Evolutionary conservation across 2,888 invertebrate genomes (phyloP).

Genomic region (Caprella mutica): DNA sequence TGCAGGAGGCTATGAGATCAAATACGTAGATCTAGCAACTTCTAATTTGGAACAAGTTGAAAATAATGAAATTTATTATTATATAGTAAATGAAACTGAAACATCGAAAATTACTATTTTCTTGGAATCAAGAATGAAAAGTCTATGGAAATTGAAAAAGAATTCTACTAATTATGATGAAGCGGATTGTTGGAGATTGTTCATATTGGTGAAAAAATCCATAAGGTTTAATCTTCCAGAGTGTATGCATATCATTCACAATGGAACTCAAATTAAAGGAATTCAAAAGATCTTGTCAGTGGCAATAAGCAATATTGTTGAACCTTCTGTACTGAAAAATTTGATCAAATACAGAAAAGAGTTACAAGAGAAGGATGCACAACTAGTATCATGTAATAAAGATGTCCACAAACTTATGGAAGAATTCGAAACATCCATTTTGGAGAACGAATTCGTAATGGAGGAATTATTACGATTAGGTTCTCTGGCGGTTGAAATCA

Average conservation of each 20-base stretch:
- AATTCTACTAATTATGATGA: no score
- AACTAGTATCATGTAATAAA: conserved; percentile 17
- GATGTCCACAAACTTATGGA: conserved; percentile 21
- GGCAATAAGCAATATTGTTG: conserved; percentile 8
- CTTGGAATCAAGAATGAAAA: no score
- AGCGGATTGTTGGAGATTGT: background rate
- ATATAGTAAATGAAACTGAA: no score
- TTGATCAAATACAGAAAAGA: conserved; percentile 21
- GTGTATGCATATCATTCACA: conserved; percentile 1
- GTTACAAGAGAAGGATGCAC: conserved; percentile 14
- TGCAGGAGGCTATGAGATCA: no score
- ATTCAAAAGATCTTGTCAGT: conserved; percentile 13
- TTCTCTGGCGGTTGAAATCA: conserved; percentile 14
- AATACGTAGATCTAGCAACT: no score
- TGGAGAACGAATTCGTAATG: conserved; percentile 20
- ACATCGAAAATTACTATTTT: no score
- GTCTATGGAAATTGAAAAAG: no score
- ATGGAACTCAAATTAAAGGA: conserved; percentile 23
- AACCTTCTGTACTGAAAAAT: conserved; percentile 15
- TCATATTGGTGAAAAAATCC: background rate
- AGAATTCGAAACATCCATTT: conserved; percentile 23
- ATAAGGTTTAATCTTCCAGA: background rate
- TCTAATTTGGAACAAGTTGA: no score
- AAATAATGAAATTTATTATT: no score
- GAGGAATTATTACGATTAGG: conserved; percentile 19